Evolutionary conservation across 2,888 invertebrate species (phyloP).

Genomic region (Molanna angustata): DNA sequence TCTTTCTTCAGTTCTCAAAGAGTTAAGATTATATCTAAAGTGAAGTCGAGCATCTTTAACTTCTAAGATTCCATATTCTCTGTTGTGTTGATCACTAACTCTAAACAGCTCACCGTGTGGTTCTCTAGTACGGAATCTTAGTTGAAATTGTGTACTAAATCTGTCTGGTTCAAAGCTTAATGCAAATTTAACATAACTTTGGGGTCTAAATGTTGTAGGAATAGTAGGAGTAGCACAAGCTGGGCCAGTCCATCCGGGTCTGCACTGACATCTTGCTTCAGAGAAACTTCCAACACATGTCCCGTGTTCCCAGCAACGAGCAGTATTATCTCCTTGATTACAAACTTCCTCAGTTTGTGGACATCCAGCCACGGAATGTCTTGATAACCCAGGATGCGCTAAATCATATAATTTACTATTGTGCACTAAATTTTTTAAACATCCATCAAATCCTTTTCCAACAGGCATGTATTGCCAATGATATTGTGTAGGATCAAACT

Average conservation of each 20-base stretch:
- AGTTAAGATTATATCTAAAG: conserved; percentile 91
- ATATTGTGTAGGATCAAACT: conserved; percentile 84
- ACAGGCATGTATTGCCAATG: conserved; percentile 90
- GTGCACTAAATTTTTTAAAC: conserved; percentile 92
- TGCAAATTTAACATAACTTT: conserved; percentile 96
- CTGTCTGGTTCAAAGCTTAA: conserved; percentile 91
- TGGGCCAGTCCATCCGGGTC: conserved; percentile 93
- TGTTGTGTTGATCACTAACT: conserved; percentile 90
- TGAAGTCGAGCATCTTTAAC: conserved; percentile 87
- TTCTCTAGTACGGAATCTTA: conserved; percentile 91
- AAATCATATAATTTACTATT: conserved; percentile 95
- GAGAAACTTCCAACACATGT: conserved; percentile 88
- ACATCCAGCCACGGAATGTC: conserved; percentile 87
- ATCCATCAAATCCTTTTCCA: conserved; percentile 91
- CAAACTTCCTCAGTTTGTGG: conserved; percentile 92
- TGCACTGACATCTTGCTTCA: conserved; percentile 89
- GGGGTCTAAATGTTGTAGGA: conserved; percentile 88
- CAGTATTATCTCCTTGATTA: conserved; percentile 80
- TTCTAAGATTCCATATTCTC: conserved; percentile 90
- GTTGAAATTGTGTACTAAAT: conserved; percentile 88
- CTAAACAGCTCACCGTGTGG: conserved; percentile 91
- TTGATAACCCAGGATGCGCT: conserved; percentile 85
- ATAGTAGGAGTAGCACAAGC: conserved; percentile 82
- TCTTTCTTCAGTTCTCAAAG: conserved; percentile 83
- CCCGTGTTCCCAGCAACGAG: conserved; percentile 91